These are phyloP conservation scores for Pantherophis alleghaniensis DNA, from an alignment of 2,797 vertebrate species.

Conservation along the genomic window DNA sequence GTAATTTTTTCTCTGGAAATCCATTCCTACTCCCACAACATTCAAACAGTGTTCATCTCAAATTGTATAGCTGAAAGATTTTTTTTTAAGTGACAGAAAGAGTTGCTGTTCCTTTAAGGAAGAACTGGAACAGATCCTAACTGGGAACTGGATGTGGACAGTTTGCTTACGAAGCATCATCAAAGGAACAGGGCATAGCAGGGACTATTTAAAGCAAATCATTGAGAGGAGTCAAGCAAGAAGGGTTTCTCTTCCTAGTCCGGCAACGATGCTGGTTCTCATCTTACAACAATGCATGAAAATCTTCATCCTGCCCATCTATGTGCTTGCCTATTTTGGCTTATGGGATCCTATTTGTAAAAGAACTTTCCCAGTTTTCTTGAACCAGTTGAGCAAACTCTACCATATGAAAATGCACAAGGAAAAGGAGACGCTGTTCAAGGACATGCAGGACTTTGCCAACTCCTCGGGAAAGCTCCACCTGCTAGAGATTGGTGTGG, in stretches of 20 bases:
- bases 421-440: slow-evolving; percentile 59
- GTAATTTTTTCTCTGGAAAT: no score
- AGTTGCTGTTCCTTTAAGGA: no score
- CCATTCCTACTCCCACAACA: no score
- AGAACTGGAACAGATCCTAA: no score
- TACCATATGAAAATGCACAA: slow-evolving; percentile 38
- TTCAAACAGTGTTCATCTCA: no score
- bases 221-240: no score
- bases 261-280: neutral
- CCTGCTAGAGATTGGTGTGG: slow-evolving; percentile 62
- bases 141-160: no score
- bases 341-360: slow-evolving; percentile 69
- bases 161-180: no score
- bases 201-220: no score
- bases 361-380: slow-evolving; percentile 65
- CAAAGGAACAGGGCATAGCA: no score
- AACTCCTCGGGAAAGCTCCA: slow-evolving; percentile 16
- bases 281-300: slow-evolving; percentile 47
- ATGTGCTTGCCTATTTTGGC: slow-evolving; percentile 53
- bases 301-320: slow-evolving; percentile 57
- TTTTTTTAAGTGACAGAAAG: no score
- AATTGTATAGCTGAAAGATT: no score
- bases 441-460: slow-evolving; percentile 26
- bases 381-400: slow-evolving; percentile 4
- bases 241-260: neutral